A percentile compares a stretch with the other conserved stretches of the same genome.
Conservation (phyloP, 2,113 vertebrate species). For the Spermophilus dauricus region DNA sequence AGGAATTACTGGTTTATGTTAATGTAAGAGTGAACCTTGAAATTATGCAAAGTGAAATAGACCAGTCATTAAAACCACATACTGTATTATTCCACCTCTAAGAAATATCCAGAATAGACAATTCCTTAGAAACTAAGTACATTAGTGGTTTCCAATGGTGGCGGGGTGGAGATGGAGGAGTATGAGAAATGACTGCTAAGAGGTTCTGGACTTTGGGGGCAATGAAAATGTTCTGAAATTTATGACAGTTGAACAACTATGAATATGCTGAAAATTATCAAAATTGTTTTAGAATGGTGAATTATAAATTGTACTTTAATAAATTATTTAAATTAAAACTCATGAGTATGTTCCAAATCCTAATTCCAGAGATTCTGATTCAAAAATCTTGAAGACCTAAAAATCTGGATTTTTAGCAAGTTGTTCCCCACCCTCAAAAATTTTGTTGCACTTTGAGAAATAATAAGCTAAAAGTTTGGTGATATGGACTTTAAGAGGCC, state of each 20-base stretch:
- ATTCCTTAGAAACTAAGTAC: not conserved
- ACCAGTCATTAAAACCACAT: not conserved
- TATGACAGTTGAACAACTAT: not conserved
- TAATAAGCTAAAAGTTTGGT: not conserved
- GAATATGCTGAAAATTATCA: not conserved
- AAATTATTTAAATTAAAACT: not conserved
- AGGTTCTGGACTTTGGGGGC: not conserved
- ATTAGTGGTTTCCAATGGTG: not conserved
- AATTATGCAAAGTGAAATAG: not conserved
- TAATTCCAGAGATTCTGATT: not conserved
- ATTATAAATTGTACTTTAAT: not conserved
- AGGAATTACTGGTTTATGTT: not conserved
- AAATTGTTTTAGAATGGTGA: not conserved
- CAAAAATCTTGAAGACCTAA: not conserved
- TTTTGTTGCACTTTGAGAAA: not conserved
- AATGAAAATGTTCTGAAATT: conserved; percentile 16
- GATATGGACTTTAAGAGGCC: not conserved
- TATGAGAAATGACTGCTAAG: not conserved
- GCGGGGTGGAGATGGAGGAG: fast-evolving
- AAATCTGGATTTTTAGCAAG: conserved; percentile 12
- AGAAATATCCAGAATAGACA: not conserved
- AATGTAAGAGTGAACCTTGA: not conserved
- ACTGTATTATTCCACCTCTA: not conserved
- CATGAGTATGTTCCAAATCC: not conserved
- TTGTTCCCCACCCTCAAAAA: not conserved